A percentile compares a stretch with the other conserved stretches of the same genome.
Conservation (phyloP, 2,113 vertebrate genomes). For the Megatriorchis doriae region DNA sequence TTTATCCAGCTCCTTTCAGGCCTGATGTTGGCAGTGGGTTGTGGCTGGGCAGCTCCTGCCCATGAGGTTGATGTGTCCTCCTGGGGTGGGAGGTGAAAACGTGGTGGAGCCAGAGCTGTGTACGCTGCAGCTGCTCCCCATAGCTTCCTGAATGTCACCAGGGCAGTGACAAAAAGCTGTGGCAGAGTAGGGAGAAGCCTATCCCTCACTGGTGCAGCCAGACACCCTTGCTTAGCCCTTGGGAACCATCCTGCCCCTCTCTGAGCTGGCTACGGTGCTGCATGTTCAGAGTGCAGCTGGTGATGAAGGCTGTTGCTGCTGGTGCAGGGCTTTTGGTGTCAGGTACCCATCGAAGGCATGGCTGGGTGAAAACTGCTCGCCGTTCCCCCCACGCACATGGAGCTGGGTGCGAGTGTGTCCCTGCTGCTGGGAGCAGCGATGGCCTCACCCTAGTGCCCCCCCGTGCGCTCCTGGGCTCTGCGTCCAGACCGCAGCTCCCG, state of each 20-base stretch:
- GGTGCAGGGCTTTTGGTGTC: too few relatives aligned
- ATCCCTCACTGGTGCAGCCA: not conserved
- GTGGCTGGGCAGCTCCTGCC: not conserved
- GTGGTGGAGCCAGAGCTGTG: accelerated
- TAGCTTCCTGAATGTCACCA: not conserved
- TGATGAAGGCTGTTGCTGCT: too few relatives aligned
- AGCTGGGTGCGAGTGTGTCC: too few relatives aligned
- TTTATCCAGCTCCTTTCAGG: not conserved
- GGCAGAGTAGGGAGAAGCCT: not conserved
- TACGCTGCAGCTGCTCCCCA: not conserved
- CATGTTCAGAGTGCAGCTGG: not conserved
- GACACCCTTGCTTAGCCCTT: accelerated
- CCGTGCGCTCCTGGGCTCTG: too few relatives aligned
- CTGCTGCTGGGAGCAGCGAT: too few relatives aligned
- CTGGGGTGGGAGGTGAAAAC: not conserved
- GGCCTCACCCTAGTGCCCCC: too few relatives aligned
- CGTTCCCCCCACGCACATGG: too few relatives aligned
- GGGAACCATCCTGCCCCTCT: not conserved
- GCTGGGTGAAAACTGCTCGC: too few relatives aligned
- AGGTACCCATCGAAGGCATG: too few relatives aligned
- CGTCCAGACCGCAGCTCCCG: too few relatives aligned
- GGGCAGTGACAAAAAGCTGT: not conserved
- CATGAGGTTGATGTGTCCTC: accelerated
- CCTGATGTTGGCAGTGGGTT: accelerated
- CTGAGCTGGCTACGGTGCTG: not conserved